A percentile compares a stretch with the other conserved stretches of the same genome.
phyloP scores from a whole-genome alignment of 2,888 invertebrate species.

The Chrysomela aeneicollis region DNA sequence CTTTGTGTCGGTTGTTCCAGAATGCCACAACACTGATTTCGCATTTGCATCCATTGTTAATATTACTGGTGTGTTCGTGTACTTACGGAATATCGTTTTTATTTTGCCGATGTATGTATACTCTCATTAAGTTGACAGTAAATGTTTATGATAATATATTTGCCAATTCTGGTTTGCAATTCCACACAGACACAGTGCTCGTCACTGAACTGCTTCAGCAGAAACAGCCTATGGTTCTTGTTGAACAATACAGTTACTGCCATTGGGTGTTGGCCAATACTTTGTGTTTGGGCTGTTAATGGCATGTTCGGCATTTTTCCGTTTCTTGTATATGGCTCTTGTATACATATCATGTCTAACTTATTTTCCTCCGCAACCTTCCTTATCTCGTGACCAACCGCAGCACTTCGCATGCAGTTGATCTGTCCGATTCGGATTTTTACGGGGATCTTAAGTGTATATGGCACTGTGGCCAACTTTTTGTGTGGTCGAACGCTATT shows the following conservation, averaged over 20 bases:
- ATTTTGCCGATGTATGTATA: background rate
- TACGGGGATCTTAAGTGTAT: too few species aligned
- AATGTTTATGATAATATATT: background rate
- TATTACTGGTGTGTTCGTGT: background rate
- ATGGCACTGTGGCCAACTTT: too few species aligned
- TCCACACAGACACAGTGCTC: too few species aligned
- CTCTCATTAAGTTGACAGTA: slow-evolving; percentile 9
- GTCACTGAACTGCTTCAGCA: too few species aligned
- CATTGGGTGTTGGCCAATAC: background rate
- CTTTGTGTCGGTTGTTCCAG: too few species aligned
- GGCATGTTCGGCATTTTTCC: background rate
- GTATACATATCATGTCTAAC: too few species aligned
- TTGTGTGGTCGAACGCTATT: too few species aligned
- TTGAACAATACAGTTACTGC: slow-evolving; percentile 1
- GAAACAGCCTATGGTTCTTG: slow-evolving; percentile 1
- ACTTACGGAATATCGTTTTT: background rate
- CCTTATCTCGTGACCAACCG: too few species aligned
- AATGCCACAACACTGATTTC: slow-evolving; percentile 17
- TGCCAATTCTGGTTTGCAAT: background rate
- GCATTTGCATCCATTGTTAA: slow-evolving; percentile 13
- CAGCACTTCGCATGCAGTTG: too few species aligned
- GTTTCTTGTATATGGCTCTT: background rate
- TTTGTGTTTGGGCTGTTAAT: background rate
- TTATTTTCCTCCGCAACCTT: too few species aligned
- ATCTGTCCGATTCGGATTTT: too few species aligned